Conservation (phyloP, 2,888 invertebrate genomes). For the Argyresthia goedartella region DNA sequence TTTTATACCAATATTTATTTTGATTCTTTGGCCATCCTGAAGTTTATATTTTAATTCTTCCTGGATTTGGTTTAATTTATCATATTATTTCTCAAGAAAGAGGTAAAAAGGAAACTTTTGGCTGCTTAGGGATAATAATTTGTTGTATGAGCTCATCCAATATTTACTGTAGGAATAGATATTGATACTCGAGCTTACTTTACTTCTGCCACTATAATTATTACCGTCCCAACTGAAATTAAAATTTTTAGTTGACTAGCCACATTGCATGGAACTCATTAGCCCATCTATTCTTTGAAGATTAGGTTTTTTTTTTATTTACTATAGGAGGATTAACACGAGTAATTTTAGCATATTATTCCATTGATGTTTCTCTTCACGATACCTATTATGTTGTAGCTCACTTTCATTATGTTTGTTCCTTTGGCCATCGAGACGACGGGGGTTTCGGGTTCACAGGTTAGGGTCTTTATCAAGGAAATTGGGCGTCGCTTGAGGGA, state of each 20-base stretch:
- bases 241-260: slow-evolving; percentile 85
- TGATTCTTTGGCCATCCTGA: too few species aligned
- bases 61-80: too few species aligned
- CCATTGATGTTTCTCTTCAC: slow-evolving; percentile 82
- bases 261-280: slow-evolving; percentile 74
- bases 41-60: too few species aligned
- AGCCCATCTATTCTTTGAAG: slow-evolving; percentile 75
- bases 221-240: slow-evolving; percentile 88
- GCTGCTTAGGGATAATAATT: too few species aligned
- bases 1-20: too few species aligned
- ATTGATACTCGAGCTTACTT: slow-evolving; percentile 88
- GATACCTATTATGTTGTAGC: slow-evolving; percentile 90
- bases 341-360: slow-evolving; percentile 79
- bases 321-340: slow-evolving; percentile 81
- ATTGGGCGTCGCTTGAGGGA: too few species aligned
- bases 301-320: slow-evolving; percentile 83
- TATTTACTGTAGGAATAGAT: slow-evolving; percentile 88
- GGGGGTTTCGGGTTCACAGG: too few species aligned
- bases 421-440: too few species aligned
- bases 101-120: too few species aligned
- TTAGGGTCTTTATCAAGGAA: too few species aligned
- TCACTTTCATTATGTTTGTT: slow-evolving; percentile 87
- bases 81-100: too few species aligned
- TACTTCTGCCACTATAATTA: slow-evolving; percentile 88
- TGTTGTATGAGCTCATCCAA: slow-evolving; percentile 90